Evolutionary conservation across 2,888 invertebrate species (phyloP).

Genomic region (Diarsia mendica): DNA sequence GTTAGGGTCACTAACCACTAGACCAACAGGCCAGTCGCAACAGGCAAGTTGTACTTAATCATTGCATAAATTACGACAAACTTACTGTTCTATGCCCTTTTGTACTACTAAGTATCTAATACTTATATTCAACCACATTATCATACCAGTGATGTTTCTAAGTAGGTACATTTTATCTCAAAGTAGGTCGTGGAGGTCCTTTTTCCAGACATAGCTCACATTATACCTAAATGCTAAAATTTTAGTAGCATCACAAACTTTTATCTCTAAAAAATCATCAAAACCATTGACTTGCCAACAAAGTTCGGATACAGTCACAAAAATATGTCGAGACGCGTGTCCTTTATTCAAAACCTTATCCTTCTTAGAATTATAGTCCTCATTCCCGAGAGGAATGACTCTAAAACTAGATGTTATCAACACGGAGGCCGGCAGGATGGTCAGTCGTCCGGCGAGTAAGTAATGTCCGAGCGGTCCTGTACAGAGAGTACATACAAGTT

Average conservation of each 20-base stretch:
- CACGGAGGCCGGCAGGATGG: constrained; percentile 77
- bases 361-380: constrained; percentile 66
- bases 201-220: no score
- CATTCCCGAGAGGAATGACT: constrained; percentile 72
- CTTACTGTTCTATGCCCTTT: neutral
- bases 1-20: no score
- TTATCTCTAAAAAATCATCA: constrained; percentile 16
- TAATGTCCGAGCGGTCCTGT: constrained; percentile 83
- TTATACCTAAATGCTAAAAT: neutral
- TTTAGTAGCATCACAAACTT: neutral
- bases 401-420: constrained; percentile 75
- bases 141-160: neutral
- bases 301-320: constrained; percentile 49
- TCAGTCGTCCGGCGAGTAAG: constrained; percentile 77
- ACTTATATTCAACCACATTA: neutral
- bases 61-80: neutral
- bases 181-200: fast-evolving
- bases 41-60: no score
- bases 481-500: constrained; percentile 87
- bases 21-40: no score
- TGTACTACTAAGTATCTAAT: neutral
- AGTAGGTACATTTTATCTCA: neutral
- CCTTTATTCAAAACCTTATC: constrained; percentile 56
- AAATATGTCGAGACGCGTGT: constrained; percentile 41
- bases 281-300: constrained; percentile 24